These are phyloP conservation scores for Sebastes hopkinsi DNA, from an alignment of 2,797 vertebrate genomes.

Conservation along the genomic window DNA sequence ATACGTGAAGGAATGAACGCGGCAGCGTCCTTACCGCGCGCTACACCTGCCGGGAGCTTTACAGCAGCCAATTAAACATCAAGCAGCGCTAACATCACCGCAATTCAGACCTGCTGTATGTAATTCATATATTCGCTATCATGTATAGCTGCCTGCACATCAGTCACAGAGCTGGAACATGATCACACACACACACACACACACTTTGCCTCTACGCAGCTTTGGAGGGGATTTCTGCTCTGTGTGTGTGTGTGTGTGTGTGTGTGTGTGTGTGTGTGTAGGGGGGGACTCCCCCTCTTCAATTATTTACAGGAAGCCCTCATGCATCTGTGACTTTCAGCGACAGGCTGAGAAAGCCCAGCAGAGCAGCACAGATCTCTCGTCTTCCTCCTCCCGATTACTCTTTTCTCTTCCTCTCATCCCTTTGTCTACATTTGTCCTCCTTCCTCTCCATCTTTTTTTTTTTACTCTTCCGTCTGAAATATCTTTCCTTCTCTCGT, in stretches of 20 bases:
- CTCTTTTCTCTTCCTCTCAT: neutral
- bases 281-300: constrained; percentile 72
- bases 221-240: constrained; percentile 58
- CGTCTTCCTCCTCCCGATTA: constrained; percentile 37
- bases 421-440: neutral
- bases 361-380: constrained; percentile 63
- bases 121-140: constrained; percentile 38
- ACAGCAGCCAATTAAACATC: constrained; percentile 50
- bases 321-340: constrained; percentile 69
- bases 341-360: constrained; percentile 65
- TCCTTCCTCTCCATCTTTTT: neutral
- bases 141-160: constrained; percentile 32
- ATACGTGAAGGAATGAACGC: neutral
- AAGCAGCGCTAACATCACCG: constrained; percentile 25
- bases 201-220: constrained; percentile 35
- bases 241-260: constrained; percentile 24
- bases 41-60: constrained; percentile 10
- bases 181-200: constrained; percentile 54
- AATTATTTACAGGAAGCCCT: constrained; percentile 78
- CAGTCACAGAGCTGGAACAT: constrained; percentile 39
- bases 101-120: constrained; percentile 17
- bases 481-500: too few relatives aligned
- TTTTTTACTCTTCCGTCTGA: neutral
- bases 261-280: constrained; percentile 30
- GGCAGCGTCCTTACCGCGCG: neutral